Evolutionary conservation across 2,888 invertebrate genomes (phyloP).

Genomic region (Stenurella melanura): DNA sequence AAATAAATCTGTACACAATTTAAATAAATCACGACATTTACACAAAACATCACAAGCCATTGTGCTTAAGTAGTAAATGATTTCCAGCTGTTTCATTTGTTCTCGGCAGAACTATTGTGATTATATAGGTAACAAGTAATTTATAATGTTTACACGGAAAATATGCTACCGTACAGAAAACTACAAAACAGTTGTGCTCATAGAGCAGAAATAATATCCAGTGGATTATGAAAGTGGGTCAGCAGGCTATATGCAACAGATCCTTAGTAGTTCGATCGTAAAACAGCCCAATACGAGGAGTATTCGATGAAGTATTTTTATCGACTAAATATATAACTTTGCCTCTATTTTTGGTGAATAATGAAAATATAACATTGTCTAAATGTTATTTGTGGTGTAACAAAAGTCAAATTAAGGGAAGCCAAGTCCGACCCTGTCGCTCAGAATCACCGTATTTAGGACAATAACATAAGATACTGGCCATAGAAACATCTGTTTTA

Average conservation of each 20-base stretch:
- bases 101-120: background rate
- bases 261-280: background rate
- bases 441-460: no score
- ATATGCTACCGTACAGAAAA: background rate
- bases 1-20: background rate
- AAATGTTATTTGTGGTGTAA: no score
- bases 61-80: background rate
- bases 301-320: no score
- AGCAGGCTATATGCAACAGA: conserved; percentile 4
- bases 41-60: background rate
- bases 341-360: no score
- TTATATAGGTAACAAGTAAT: conserved; percentile 13
- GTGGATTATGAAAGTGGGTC: conserved; percentile 14
- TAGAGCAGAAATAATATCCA: conserved; percentile 17
- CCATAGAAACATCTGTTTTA: no score
- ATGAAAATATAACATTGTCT: no score
- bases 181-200: background rate
- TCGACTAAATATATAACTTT: no score
- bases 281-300: background rate
- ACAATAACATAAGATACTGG: no score
- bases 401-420: no score
- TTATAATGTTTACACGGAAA: conserved; percentile 15
- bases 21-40: background rate
- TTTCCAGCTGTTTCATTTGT: conserved; percentile 9
- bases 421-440: no score